Evolutionary conservation across 2,888 invertebrate species (phyloP).

Genomic region (Pyralis farinalis): DNA sequence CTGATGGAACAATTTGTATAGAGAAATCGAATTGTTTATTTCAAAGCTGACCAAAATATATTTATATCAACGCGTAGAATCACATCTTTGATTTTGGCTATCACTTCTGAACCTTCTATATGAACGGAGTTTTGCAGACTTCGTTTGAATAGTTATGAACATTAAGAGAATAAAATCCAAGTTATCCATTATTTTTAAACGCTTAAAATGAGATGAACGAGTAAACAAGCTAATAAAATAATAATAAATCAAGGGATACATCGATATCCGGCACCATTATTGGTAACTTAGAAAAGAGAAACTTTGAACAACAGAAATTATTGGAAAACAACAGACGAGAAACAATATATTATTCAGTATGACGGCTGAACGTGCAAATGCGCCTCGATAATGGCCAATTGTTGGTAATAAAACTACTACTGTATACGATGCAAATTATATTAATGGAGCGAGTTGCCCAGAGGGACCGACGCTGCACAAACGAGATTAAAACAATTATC

Average conservation of each 20-base stretch:
- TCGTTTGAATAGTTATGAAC: too few species aligned
- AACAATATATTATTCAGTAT: constrained; percentile 50
- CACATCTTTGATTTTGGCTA: too few species aligned
- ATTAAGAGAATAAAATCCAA: too few species aligned
- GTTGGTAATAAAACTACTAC: constrained; percentile 62
- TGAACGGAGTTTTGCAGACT: too few species aligned
- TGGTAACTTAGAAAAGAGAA: constrained; percentile 15
- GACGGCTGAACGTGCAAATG: constrained; percentile 54
- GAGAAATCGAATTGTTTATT: too few species aligned
- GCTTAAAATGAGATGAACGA: background rate
- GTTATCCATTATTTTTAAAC: too few species aligned
- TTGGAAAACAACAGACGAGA: constrained; percentile 26
- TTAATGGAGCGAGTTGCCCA: constrained; percentile 37
- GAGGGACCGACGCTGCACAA: constrained; percentile 34
- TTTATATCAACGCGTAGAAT: too few species aligned
- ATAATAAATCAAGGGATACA: background rate
- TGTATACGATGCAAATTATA: constrained; percentile 60
- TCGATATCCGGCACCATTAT: constrained; percentile 10
- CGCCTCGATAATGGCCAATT: constrained; percentile 55
- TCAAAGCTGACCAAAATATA: too few species aligned
- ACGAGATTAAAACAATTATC: constrained; percentile 43
- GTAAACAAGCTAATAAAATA: constrained; percentile 2
- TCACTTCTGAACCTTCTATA: too few species aligned
- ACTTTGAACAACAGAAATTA: constrained; percentile 20
- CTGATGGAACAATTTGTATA: too few species aligned